A percentile compares a stretch with the other conserved stretches of the same genome.
phyloP scores from a whole-genome alignment of 2,888 invertebrate species.

The Sarcophaga subvicina region DNA sequence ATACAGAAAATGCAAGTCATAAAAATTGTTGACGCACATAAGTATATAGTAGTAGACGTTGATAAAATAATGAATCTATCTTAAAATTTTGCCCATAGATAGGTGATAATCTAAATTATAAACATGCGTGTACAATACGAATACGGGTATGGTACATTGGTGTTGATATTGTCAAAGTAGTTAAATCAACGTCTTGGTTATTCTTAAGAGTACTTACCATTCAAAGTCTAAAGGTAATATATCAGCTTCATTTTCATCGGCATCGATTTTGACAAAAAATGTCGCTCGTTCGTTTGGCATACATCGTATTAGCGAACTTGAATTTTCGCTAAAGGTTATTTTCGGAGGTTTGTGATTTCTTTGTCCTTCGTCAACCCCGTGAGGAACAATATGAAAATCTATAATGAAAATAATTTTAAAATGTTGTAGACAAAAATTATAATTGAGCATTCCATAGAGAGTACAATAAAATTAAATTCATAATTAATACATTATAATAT shows the following conservation, averaged over 20 bases:
- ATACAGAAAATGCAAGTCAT: neutral
- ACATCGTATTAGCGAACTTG: slow-evolving; percentile 80
- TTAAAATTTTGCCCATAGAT: neutral
- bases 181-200: neutral
- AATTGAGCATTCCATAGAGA: too few species aligned
- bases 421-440: neutral
- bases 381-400: slow-evolving; percentile 21
- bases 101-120: too few species aligned
- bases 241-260: slow-evolving; percentile 75
- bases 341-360: slow-evolving; percentile 70
- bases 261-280: slow-evolving; percentile 81
- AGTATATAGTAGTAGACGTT: neutral
- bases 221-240: slow-evolving; percentile 80
- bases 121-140: too few species aligned
- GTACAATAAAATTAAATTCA: too few species aligned
- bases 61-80: neutral
- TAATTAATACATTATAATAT: too few species aligned
- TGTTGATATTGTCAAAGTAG: too few species aligned
- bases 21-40: neutral
- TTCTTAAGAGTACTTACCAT: slow-evolving; percentile 76
- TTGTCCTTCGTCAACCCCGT: slow-evolving; percentile 39
- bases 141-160: too few species aligned
- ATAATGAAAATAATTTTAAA: slow-evolving; percentile 6
- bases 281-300: slow-evolving; percentile 81
- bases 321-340: slow-evolving; percentile 81